Evolutionary conservation across 1,140 invertebrate species (phyloP), one percentile per base, ranked within the genome.

Genomic region (Heterodera schachtii): DNA sequence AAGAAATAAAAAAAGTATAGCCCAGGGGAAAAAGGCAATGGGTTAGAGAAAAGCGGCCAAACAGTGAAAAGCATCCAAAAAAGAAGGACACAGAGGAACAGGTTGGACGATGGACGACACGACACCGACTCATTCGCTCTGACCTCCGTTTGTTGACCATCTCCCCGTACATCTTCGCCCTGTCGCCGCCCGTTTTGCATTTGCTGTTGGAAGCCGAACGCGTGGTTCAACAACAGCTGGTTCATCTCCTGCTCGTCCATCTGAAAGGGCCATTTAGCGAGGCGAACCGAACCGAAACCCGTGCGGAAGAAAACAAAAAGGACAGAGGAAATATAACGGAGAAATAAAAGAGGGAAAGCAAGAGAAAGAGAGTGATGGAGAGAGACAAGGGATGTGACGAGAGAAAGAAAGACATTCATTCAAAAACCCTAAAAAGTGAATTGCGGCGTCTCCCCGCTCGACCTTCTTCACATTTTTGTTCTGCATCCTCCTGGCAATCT

Each of bases 401-500:
- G 66, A 52, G 49, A 77, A 67, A 86, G 81, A 86, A 83, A 82
- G 73, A 49, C 71, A 77, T 16, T 75, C 19, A 75, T 57, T 57
- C 75, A 16, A 19, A 67, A 44, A 84, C 43, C 31, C 31, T 31
- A 31, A 31, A 31, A 31, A 31, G 31, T 31, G 31, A 31, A 31
- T 31, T 31, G 31, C 31, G 31, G 31, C 31, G 31, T 31, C 31
- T 31, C 31, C 31, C 31, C 31, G 31, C 49, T 67, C 41, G 3
- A 88, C 87, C 86, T 88, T 87, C 84, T 85, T 87, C 47, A 89
- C 83, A 81, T 89, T 88, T 77, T 90, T 86, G 75, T 89, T 89
- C 78, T 89, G 87, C 46, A 89, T 84, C 21, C 88, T 66, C 52
- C 87, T 78, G 49, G 67, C 86, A 66, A 89, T 88, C 76, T 89